These are phyloP conservation scores for Aelia acuminata DNA, from an alignment of 2,888 invertebrate species.

Conservation along the genomic window DNA sequence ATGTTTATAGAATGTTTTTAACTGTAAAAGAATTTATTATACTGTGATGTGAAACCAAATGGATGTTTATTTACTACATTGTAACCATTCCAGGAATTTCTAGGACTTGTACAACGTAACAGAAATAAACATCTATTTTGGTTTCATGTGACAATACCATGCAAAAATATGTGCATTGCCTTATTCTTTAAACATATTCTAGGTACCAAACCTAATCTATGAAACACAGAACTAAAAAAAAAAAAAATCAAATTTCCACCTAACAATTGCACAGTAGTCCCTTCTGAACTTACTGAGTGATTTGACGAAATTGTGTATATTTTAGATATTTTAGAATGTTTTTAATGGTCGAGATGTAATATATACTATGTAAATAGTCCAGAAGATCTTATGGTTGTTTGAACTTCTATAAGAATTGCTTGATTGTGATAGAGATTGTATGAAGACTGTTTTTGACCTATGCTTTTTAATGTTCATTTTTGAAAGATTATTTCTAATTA, in stretches of 20 bases:
- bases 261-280: slow-evolving; percentile 20
- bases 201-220: slow-evolving; percentile 17
- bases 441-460: slow-evolving; percentile 58
- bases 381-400: slow-evolving; percentile 53
- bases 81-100: too few relatives aligned
- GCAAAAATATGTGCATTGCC: slow-evolving; percentile 46
- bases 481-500: slow-evolving; percentile 30
- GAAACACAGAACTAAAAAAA: not conserved
- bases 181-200: slow-evolving; percentile 29
- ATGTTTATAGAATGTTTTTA: slow-evolving; percentile 39
- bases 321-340: slow-evolving; percentile 37
- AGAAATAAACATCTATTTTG: too few relatives aligned
- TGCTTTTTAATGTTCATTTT: slow-evolving; percentile 33
- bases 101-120: too few relatives aligned
- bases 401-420: slow-evolving; percentile 52
- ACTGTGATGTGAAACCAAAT: too few relatives aligned
- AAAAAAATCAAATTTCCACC: not conserved
- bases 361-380: slow-evolving; percentile 48
- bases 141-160: too few relatives aligned
- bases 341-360: slow-evolving; percentile 47
- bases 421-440: slow-evolving; percentile 58
- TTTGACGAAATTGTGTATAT: slow-evolving; percentile 45
- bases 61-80: too few relatives aligned
- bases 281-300: slow-evolving; percentile 37
- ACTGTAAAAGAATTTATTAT: slow-evolving; percentile 31